phyloP scores from a whole-genome alignment of 2,888 invertebrate genomes.

The Drosophila recens region DNA sequence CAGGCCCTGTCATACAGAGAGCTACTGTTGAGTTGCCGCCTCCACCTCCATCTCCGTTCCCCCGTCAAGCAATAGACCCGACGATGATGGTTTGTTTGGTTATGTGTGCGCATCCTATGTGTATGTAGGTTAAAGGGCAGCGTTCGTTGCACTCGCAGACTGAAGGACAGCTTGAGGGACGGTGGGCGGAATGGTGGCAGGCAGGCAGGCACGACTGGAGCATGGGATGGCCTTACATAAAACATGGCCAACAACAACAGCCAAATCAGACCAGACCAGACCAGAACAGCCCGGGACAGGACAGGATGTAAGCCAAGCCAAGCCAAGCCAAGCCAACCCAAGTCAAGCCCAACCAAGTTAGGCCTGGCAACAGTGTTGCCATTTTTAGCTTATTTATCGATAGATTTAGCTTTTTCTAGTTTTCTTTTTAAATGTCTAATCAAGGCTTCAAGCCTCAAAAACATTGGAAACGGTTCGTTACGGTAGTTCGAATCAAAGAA shows the following conservation, averaged over 20 bases:
- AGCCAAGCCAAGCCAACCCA: not conserved
- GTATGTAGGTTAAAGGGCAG: slow-evolving; percentile 80
- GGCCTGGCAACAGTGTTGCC: not conserved
- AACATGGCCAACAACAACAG: slow-evolving; percentile 30
- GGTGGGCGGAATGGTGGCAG: not conserved
- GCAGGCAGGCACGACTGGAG: slow-evolving; percentile 4
- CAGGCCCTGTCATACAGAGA: not conserved
- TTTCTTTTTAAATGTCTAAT: too few relatives aligned
- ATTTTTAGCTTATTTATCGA: not conserved
- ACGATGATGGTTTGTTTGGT: too few relatives aligned
- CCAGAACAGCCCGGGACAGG: not conserved
- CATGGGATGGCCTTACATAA: slow-evolving; percentile 64
- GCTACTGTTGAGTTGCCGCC: not conserved
- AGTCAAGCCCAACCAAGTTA: not conserved
- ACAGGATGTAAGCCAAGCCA: not conserved
- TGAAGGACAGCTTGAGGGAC: slow-evolving; percentile 63
- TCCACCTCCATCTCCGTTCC: not conserved
- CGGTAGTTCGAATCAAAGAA: too few relatives aligned
- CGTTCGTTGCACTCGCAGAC: slow-evolving; percentile 75
- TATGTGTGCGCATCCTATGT: slow-evolving; percentile 6
- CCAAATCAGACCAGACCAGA: not conserved
- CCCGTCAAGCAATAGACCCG: not conserved
- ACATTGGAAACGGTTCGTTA: too few relatives aligned
- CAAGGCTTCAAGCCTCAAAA: too few relatives aligned
- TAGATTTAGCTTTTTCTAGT: not conserved